A percentile compares a stretch with the other conserved stretches of the same genome.
phyloP scores from a whole-genome alignment of 92 coral and sea anemone species.

The Paramuricea clavata region DNA sequence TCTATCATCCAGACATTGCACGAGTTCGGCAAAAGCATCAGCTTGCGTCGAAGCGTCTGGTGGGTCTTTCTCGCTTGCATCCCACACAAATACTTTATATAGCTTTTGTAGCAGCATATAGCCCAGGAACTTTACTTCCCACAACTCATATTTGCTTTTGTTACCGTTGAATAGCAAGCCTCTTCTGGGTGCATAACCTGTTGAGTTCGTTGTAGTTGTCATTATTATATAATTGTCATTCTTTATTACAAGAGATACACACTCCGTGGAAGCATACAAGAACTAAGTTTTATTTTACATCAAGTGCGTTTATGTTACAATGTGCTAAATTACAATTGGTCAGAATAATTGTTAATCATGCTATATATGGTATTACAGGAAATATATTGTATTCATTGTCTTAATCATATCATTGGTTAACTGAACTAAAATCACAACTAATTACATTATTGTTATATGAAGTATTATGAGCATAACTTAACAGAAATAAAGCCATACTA shows the following conservation, averaged over 20 bases:
- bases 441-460: too few relatives aligned
- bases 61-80: conserved; percentile 21
- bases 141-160: conserved; percentile 68
- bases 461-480: too few relatives aligned
- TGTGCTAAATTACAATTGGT: conserved; percentile 12
- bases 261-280: conserved; percentile 27
- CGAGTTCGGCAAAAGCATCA: conserved; percentile 66
- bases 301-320: conserved; percentile 19
- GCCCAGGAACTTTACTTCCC: conserved; percentile 74
- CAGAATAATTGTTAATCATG: background rate
- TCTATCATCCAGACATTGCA: conserved; percentile 69
- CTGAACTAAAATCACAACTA: too few relatives aligned
- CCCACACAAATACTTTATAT: conserved; percentile 46
- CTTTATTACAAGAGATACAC: background rate
- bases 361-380: too few relatives aligned
- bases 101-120: conserved; percentile 62
- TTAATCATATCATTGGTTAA: too few relatives aligned
- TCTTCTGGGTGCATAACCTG: conserved; percentile 80
- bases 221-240: background rate
- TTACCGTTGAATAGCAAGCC: conserved; percentile 66
- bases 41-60: conserved; percentile 36
- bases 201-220: background rate
- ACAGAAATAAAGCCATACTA: too few relatives aligned
- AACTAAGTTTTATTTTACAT: background rate
- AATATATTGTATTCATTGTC: too few relatives aligned